Base-by-base conservation (phyloP, 2,797 vertebrate genomes). In the Microctenopoma lineatum region DNA sequence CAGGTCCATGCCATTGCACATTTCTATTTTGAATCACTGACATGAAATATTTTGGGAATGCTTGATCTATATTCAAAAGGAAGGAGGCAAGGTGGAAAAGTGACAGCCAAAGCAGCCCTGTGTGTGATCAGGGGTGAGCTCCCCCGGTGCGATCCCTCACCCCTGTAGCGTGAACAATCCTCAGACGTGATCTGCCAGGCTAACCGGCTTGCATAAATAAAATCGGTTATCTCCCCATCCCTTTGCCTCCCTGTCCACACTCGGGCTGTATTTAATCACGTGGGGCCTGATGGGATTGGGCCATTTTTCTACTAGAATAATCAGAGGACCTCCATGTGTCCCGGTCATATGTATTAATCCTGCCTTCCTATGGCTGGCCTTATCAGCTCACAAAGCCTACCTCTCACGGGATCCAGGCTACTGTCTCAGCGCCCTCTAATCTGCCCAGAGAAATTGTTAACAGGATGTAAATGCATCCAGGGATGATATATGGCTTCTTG, bases 261-360 rank as follows among this genome's bases (percentile, higher is more conserved):
- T 73, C 58, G 26, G 87, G 81, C 79, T 83, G 84, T 87, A 89
- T 94, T 94, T 94, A 94, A 95, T 94, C 94, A 93, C 77, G 80
- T 72, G 27, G 83, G 84, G 79, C 65, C 83, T 82, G 87, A 92
- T 75, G 84, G 88, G 89, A 94, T 91, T 77, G 89, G 91, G 75
- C 79, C 79, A 87, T 93, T 95, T 92, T 92, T 92, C 89, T 87
- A 87, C 83, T 41, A 81, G 90, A 92, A 93, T 94, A 94, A 94
- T 94, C 93, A 92, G 85, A 90, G 85, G 83, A 84, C 83, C 89
- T 89, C 89, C 87, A 81, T 87, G 87, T 90, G 92, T 92, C 90
- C 90, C 88, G 91, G 94, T 94, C 93, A 92, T 90, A 91, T 84
- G 93, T 93, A 92, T 93, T 95, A 95, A 95, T 95, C 93, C 92